Percentiles rank a stretch among this genome's conserved stretches.
Conservation (phyloP, 2,888 invertebrate genomes). For the Octonoba sinensis region DNA sequence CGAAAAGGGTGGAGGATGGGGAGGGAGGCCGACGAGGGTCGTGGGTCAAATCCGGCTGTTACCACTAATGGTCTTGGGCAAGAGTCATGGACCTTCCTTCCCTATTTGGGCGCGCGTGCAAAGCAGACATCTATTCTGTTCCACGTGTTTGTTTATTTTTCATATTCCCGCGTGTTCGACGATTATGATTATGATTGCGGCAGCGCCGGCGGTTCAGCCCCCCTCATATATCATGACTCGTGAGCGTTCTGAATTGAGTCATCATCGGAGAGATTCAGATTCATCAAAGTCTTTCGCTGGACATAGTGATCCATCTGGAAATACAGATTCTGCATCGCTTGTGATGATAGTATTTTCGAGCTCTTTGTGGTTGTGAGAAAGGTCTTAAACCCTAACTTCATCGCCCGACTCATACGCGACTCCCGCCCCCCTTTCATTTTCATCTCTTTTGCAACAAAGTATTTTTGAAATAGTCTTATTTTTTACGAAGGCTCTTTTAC, state of each 20-base stretch:
- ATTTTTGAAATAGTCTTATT: not conserved
- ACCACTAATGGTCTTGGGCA: constrained; percentile 31
- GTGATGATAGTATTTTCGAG: not conserved
- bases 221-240: constrained; percentile 34
- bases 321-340: not conserved
- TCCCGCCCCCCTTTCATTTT: not conserved
- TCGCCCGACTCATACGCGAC: not conserved
- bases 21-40: constrained; percentile 23
- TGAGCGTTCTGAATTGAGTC: constrained; percentile 37
- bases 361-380: not conserved
- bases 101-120: constrained; percentile 14
- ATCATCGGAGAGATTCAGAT: constrained; percentile 20
- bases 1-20: not conserved
- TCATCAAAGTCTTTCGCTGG: constrained; percentile 31
- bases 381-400: not conserved
- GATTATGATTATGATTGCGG: constrained; percentile 36
- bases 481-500: not conserved
- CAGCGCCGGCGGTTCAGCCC: constrained; percentile 12
- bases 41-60: constrained; percentile 59
- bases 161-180: constrained; percentile 17
- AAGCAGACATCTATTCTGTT: not conserved
- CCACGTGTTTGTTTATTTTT: constrained; percentile 41
- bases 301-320: no score
- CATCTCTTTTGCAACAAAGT: not conserved
- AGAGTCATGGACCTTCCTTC: constrained; percentile 44